A percentile compares a stretch with the other conserved stretches of the same genome.
These are phyloP conservation scores for Sipha flava DNA, from an alignment of 1,140 invertebrate genomes.

Conservation along the genomic window DNA sequence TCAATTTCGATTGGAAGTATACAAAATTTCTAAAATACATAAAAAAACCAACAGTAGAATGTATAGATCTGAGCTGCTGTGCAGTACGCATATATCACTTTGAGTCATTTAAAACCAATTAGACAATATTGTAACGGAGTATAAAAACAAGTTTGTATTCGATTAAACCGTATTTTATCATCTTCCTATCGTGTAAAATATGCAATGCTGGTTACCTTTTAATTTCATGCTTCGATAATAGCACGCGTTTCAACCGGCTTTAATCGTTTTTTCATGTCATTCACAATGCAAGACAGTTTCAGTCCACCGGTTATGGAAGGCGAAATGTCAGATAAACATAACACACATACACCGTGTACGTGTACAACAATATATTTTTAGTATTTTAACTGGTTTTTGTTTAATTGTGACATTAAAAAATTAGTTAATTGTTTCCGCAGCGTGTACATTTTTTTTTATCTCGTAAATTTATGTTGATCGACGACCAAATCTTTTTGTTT, in stretches of 20 bases:
- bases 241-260: background rate
- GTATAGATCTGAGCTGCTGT: background rate
- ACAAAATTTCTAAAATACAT: background rate
- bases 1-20: background rate
- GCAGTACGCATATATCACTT: background rate
- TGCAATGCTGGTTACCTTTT: background rate
- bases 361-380: background rate
- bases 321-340: background rate
- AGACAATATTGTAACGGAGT: background rate
- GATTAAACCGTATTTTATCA: background rate
- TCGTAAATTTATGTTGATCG: too few relatives aligned
- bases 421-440: too few relatives aligned
- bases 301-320: background rate
- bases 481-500: too few relatives aligned
- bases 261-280: slow-evolving; percentile 18
- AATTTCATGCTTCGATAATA: background rate
- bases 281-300: background rate
- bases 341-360: background rate
- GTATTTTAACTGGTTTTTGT: background rate
- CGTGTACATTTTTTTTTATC: too few relatives aligned
- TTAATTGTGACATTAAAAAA: slow-evolving; percentile 11
- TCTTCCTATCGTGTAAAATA: background rate
- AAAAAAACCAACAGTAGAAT: background rate
- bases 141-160: background rate
- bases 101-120: background rate